phyloP scores from a whole-genome alignment of 2,113 vertebrate species.

The Hippocampus abdominalis region DNA sequence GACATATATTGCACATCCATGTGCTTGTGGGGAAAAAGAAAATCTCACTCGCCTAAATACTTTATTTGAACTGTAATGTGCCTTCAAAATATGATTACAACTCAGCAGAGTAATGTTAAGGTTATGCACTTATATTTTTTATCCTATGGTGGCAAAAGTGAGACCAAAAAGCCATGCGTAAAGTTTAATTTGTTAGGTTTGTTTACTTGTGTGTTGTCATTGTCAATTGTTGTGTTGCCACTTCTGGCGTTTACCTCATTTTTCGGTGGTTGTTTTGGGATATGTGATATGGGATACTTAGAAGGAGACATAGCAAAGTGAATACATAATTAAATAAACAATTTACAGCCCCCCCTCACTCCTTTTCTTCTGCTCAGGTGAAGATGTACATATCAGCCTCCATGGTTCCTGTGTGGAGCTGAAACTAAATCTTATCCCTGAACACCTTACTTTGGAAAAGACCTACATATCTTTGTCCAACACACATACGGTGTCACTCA shows the following conservation, averaged over 20 bases:
- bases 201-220: too few species aligned
- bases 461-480: slow-evolving; percentile 76
- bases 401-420: slow-evolving; percentile 76
- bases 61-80: not conserved
- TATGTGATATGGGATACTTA: not conserved
- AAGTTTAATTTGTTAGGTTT: not conserved
- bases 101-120: not conserved
- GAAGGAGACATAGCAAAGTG: too few species aligned
- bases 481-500: slow-evolving; percentile 65
- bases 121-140: not conserved
- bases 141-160: too few species aligned
- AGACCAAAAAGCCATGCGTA: too few species aligned
- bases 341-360: not conserved
- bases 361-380: slow-evolving; percentile 67
- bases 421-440: slow-evolving; percentile 75
- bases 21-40: not conserved
- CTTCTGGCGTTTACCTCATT: not conserved
- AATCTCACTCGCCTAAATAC: not conserved
- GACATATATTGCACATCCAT: not conserved
- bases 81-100: not conserved
- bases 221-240: too few species aligned
- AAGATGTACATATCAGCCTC: slow-evolving; percentile 73
- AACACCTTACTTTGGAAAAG: slow-evolving; percentile 67
- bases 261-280: not conserved
- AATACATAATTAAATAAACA: too few species aligned